Conservation (phyloP, 1,140 invertebrate species). For the Polypedilum pembai region DNA sequence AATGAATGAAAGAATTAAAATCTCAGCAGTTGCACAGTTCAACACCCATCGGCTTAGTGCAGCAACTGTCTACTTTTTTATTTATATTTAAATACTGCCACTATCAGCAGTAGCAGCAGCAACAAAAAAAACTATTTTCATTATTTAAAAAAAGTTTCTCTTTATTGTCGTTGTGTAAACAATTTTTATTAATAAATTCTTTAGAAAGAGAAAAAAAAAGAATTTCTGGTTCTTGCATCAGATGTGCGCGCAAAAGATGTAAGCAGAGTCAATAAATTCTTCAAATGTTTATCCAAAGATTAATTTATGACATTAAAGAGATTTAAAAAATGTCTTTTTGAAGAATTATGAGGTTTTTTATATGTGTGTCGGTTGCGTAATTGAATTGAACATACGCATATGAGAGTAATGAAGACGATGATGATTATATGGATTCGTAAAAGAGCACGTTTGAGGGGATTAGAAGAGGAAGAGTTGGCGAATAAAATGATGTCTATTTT, state of each 20-base stretch:
- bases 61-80: slow-evolving; percentile 12
- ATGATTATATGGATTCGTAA: too few relatives aligned
- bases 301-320: slow-evolving; percentile 26
- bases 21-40: slow-evolving; percentile 21
- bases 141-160: background rate
- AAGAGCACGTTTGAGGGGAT: too few relatives aligned
- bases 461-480: too few relatives aligned
- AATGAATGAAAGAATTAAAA: background rate
- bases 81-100: background rate
- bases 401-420: too few relatives aligned
- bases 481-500: too few relatives aligned
- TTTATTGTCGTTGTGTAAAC: slow-evolving; percentile 18
- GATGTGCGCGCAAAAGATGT: background rate
- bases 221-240: background rate
- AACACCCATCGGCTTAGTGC: slow-evolving; percentile 20
- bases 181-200: slow-evolving; percentile 7
- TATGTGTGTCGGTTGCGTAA: background rate
- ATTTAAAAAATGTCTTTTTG: slow-evolving; percentile 1
- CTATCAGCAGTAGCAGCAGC: too few relatives aligned
- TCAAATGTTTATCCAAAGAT: slow-evolving; percentile 26
- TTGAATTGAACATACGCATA: too few relatives aligned
- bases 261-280: slow-evolving; percentile 22
- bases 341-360: slow-evolving; percentile 19
- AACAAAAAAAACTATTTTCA: slow-evolving; percentile 4
- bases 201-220: background rate